Base-by-base conservation (phyloP, 1,140 invertebrate species). In the Scaptomyza graminum region DNA sequence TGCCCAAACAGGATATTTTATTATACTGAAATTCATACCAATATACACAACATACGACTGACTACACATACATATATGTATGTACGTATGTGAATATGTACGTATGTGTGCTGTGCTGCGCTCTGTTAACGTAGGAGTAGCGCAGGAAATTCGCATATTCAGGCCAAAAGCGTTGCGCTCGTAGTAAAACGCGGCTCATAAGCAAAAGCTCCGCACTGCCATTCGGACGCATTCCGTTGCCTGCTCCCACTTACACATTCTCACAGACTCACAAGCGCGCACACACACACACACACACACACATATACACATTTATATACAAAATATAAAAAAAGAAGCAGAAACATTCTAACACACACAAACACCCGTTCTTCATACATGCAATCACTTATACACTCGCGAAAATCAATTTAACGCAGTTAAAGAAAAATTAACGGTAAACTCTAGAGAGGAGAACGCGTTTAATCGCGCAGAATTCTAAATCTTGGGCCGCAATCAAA, bases 201-300 rank as follows among this genome's bases (percentile, higher is more conserved):
- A 82, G 84, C 82, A 84, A 90, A 90, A 90, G 83, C 83, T 90
- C 74, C 80, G 79, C 75, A 78, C 80, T 90, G 83, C 77, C 89
- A 89, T 79, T 77, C 83, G 89, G 81, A 85, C 81, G 77, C 83
- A 90, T 88, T 84, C 79, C 89, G 76, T 74, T 70, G 80, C 83
- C 72, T 78, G 79, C 57, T 75, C 68, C 66, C 71, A 70, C 69
- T 34, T 37, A 60, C 64, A 57, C 52, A 73, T 50, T 47, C 59
- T 61, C 52, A 61, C 62, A 41, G 37, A 41, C 12, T 41, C 11
- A 41, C 37, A 41, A 41, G 37, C 37, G 55, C 66, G 22, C 47
- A 52, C 46, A 63, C 52, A 52, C 59, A 51, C 39, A 51, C 37
- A 16, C 39, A 49, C 59, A 56, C 28, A 56, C 61, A 55, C n/a